These are phyloP conservation scores for Menidia beryllina DNA, from an alignment of 2,113 vertebrate species.

Conservation along the genomic window DNA sequence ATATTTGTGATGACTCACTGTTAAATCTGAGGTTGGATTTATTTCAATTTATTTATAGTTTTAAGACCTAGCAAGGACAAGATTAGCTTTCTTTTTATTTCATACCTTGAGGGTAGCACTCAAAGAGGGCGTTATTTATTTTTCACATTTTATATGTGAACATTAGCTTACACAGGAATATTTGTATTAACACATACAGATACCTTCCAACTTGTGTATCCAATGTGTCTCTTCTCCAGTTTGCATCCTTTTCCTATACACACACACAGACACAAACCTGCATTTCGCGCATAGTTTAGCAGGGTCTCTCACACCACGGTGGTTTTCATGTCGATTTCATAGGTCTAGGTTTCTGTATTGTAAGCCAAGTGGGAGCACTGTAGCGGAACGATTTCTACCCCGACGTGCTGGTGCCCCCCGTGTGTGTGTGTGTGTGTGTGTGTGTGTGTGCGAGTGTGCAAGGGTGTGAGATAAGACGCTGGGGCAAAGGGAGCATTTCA, in stretches of 20 bases:
- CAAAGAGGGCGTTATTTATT: too few relatives aligned
- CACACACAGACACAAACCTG: neutral
- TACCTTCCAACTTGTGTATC: constrained; percentile 26
- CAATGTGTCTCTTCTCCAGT: constrained; percentile 1
- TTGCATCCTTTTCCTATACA: neutral
- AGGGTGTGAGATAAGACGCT: constrained; percentile 18
- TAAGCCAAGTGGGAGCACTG: constrained; percentile 56
- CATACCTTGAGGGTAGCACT: too few relatives aligned
- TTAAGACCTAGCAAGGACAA: too few relatives aligned
- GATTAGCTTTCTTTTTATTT: too few relatives aligned
- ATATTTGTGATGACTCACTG: too few relatives aligned
- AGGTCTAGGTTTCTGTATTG: constrained; percentile 44
- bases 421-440: constrained; percentile 3
- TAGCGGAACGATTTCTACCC: constrained; percentile 53
- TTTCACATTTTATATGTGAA: too few relatives aligned
- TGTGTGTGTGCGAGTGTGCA: constrained; percentile 3
- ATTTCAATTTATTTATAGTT: too few relatives aligned
- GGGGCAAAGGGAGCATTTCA: constrained; percentile 38
- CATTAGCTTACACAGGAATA: too few relatives aligned
- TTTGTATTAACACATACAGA: neutral
- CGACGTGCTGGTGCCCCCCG: neutral
- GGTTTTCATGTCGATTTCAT: constrained; percentile 67
- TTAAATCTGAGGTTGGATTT: too few relatives aligned
- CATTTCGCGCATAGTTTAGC: neutral
- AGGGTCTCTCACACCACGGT: constrained; percentile 48